These are phyloP conservation scores for Macroramphosus scolopax DNA, from an alignment of 2,797 vertebrate species.

Conservation along the genomic window DNA sequence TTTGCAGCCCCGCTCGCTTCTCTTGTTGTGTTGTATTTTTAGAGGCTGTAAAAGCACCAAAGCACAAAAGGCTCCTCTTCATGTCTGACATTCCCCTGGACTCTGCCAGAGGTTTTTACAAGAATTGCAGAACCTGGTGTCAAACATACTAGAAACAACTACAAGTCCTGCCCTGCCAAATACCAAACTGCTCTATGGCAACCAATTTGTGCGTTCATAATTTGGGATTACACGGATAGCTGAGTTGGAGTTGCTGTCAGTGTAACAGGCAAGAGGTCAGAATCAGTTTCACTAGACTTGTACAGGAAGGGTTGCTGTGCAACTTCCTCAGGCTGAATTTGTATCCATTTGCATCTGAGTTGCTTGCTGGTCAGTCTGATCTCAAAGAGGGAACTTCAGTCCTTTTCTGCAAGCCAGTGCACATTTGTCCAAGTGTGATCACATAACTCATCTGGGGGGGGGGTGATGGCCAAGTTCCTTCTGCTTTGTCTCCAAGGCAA, in stretches of 20 bases:
- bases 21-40: slow-evolving; percentile 41
- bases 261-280: slow-evolving; percentile 20
- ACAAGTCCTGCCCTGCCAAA: slow-evolving; percentile 28
- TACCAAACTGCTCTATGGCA: slow-evolving; percentile 15
- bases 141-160: too few relatives aligned
- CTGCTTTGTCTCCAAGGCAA: too few relatives aligned
- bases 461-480: too few relatives aligned
- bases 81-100: slow-evolving; percentile 30
- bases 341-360: too few relatives aligned
- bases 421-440: too few relatives aligned
- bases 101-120: slow-evolving; percentile 49
- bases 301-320: slow-evolving; percentile 6
- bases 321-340: too few relatives aligned
- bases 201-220: slow-evolving; percentile 13
- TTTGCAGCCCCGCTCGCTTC: neutral
- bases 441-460: too few relatives aligned
- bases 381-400: too few relatives aligned
- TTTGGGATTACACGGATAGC: slow-evolving; percentile 25
- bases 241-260: slow-evolving; percentile 24
- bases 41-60: slow-evolving; percentile 39
- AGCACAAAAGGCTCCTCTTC: slow-evolving; percentile 37
- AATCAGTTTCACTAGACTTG: slow-evolving; percentile 3
- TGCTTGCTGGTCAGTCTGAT: too few relatives aligned
- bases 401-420: too few relatives aligned
- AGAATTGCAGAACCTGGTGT: slow-evolving; percentile 28